Evolutionary conservation across 2,888 invertebrate species (phyloP).

Genomic region (Cylindroiulus punctatus): DNA sequence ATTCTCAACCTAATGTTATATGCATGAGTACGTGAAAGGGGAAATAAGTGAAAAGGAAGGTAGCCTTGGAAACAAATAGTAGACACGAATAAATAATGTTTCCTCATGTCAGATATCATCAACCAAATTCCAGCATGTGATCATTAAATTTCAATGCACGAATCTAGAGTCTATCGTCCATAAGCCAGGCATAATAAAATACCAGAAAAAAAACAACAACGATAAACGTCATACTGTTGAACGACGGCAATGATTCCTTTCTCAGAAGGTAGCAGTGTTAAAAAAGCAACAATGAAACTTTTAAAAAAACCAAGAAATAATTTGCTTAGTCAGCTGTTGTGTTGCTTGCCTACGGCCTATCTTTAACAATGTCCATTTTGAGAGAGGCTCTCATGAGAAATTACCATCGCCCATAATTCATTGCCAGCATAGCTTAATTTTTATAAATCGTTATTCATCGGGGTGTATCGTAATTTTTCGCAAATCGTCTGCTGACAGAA

Average conservation of each 20-base stretch:
- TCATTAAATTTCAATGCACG: neutral
- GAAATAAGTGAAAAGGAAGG: neutral
- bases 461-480: neutral
- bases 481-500: neutral
- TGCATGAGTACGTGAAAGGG: neutral
- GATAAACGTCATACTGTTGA: too few species aligned
- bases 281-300: too few species aligned
- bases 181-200: neutral
- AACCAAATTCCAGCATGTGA: neutral
- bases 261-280: too few species aligned
- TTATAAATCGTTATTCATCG: conserved; percentile 2
- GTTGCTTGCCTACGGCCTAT: too few species aligned
- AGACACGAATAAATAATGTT: conserved; percentile 9
- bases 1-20: conserved; percentile 9
- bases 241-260: too few species aligned
- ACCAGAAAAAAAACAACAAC: neutral
- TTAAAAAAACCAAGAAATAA: too few species aligned
- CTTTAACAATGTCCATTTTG: too few species aligned
- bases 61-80: conserved; percentile 27
- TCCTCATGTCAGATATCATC: neutral
- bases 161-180: neutral
- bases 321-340: too few species aligned
- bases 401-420: neutral
- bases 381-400: neutral
- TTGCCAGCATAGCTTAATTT: neutral